These are phyloP conservation scores for Monarcha castaneiventris DNA, from an alignment of 2,113 vertebrate genomes.

Conservation along the genomic window DNA sequence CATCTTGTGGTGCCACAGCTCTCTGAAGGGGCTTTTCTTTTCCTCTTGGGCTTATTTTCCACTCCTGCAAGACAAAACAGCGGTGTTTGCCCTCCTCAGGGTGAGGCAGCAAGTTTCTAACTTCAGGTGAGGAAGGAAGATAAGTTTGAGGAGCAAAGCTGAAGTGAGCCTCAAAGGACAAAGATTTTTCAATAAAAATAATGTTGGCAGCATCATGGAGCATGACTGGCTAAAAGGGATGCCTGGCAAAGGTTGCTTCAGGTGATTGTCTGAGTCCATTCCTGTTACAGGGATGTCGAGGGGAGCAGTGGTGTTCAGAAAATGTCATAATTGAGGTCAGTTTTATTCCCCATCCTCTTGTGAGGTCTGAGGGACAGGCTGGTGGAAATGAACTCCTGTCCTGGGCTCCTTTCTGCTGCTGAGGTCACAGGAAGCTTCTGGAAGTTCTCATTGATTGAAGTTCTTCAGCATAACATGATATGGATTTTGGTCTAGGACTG, in stretches of 20 bases:
- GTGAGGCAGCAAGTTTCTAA: neutral
- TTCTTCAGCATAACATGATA: rapidly evolving
- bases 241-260: neutral
- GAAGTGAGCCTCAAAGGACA: neutral
- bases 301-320: neutral
- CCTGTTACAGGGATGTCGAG: rapidly evolving
- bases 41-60: neutral
- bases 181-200: neutral
- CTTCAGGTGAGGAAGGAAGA: neutral
- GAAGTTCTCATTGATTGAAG: neutral
- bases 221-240: neutral
- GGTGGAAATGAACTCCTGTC: neutral
- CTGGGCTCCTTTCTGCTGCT: neutral
- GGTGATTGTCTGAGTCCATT: rapidly evolving
- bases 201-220: rapidly evolving
- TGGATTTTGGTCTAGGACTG: neutral
- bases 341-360: neutral
- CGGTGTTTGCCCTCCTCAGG: neutral
- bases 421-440: neutral
- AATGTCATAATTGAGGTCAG: rapidly evolving
- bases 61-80: neutral
- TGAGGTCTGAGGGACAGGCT: neutral
- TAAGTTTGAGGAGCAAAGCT: neutral
- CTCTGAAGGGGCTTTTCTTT: neutral
- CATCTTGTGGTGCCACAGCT: neutral